Base-by-base conservation (phyloP, 2,888 invertebrate genomes). In the Drosophila colorata region DNA sequence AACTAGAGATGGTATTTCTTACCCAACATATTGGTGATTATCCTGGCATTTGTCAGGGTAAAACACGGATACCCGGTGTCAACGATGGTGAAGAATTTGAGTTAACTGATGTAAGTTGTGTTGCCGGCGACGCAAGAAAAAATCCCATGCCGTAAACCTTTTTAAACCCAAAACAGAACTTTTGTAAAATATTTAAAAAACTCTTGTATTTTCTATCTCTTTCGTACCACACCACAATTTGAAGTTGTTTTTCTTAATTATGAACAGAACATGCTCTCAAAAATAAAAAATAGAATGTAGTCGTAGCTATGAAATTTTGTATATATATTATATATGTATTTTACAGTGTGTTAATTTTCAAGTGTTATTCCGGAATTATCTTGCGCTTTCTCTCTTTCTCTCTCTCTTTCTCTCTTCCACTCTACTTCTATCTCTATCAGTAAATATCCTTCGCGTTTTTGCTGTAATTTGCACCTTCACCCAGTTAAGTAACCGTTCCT, bases 21-120 rank as follows among this genome's bases (percentile, higher is more conserved):
- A 95, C 95, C 93, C 95, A 96, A 93, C 96, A 96, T 93, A 95
- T 97, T 93, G 95, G 95, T 92, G 95, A 96, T 94, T 98, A 98
- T 95, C 95, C 95, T 93, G 96, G 95, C 94, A 96, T 98, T 94
- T 96, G 96, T 94, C 97, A 98, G 94, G 98, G 98, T 93, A 97
- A 97, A 94, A 96, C 96, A 92, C 95, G 96, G 93, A 98, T 99
- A 93, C 97, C 98, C 93, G 97, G 96, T 93, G 95, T 99, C 93
- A 98, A 98, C 95, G 98, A 99, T 94, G 95, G 94, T 90, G 96
- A 95, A 93, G 97, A 98, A 93, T 96, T 97, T 95, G 95, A 95
- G 92, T 93, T 95, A 91, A 97, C 96, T 91, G 96, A 96, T 93
- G 97, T 97, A 96, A 97, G 96, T 96, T 90, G 82, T 86, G 78